Base-by-base conservation (phyloP, 2,797 vertebrate species). In the Parauchenoglanis ngamensis region DNA sequence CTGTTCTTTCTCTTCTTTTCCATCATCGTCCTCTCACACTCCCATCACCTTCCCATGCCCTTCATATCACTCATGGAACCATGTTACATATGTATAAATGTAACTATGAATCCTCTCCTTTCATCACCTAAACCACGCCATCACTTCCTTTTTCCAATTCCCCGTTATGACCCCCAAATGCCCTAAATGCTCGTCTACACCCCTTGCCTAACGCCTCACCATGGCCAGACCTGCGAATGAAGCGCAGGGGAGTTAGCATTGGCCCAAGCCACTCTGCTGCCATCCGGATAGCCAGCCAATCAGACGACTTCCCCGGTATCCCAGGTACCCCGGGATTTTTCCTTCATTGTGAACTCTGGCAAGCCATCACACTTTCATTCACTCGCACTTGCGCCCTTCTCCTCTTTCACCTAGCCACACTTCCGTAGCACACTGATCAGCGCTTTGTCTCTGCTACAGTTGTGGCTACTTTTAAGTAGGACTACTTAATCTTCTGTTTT, bases 251-350 rank as follows among this genome's bases (percentile, higher is more conserved):
- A 88, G 87, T 94, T 91, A 93, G 90, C 15, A 85, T 94, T 90
- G 92, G 91, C 87, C 90, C 93, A 86, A 93, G 93, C 85, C 91
- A 89, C 19, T 93, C 94, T 40, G 93, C 94, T 25, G 91, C 94
- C 93, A 91, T 92, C 92, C 93, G 93, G 87, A 93, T 94, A 93
- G 92, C 95, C 91, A 93, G 85, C 88, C 95, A 94, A 72, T 93
- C 94, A 17, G 90, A 90, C 21, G 89, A 91, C 68, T 83, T 90
- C 87, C 89, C 95, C 95, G 94, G 94, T 96, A 95, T 88, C 75
- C 81, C 89, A 89, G 87, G 68, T 87, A 78, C 61, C 65, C 86
- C 65, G 28, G 31, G 35, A 85, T 65, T 57, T 44, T 1, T 4
- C 59, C 46, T 4, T 81, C 88, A 87, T 76, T 75, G 49, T 40